These are phyloP conservation scores for Polyommatus iphigenia DNA, from an alignment of 2,888 invertebrate genomes.

Conservation along the genomic window DNA sequence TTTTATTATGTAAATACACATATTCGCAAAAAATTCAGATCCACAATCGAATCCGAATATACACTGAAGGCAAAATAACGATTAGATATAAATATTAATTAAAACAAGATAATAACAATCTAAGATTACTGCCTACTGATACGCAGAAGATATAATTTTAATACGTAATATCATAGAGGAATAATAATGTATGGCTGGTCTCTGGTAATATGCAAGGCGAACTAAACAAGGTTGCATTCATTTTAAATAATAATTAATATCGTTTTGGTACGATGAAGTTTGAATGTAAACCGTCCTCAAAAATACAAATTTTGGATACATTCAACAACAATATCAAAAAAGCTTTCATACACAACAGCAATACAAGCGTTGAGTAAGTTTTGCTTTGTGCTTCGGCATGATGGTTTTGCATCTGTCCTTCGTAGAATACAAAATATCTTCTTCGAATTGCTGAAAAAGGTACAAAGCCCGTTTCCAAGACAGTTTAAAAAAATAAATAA, in stretches of 20 bases:
- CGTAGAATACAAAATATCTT: no score
- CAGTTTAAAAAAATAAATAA: not conserved
- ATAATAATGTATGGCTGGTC: no score
- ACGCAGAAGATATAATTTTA: not conserved
- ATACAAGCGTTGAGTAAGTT: no score
- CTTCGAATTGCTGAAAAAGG: no score
- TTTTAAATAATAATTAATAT: no score
- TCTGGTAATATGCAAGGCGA: not conserved
- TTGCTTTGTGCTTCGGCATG: no score
- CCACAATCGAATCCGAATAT: not conserved
- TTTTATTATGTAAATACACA: not conserved
- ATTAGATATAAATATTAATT: conserved; percentile 8
- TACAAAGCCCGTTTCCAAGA: not conserved
- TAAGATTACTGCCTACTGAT: not conserved
- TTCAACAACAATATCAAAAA: no score
- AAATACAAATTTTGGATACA: no score
- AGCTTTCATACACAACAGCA: no score
- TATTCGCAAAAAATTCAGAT: not conserved
- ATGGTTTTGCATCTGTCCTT: no score
- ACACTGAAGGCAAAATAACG: not conserved
- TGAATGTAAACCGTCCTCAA: no score
- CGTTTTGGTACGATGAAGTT: not conserved
- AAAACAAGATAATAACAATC: conserved; percentile 13
- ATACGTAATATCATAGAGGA: no score
- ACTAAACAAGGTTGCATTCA: not conserved